Evolutionary conservation across 64 coral and sea anemone species (phyloP).

Genomic region (Montipora capricornis): DNA sequence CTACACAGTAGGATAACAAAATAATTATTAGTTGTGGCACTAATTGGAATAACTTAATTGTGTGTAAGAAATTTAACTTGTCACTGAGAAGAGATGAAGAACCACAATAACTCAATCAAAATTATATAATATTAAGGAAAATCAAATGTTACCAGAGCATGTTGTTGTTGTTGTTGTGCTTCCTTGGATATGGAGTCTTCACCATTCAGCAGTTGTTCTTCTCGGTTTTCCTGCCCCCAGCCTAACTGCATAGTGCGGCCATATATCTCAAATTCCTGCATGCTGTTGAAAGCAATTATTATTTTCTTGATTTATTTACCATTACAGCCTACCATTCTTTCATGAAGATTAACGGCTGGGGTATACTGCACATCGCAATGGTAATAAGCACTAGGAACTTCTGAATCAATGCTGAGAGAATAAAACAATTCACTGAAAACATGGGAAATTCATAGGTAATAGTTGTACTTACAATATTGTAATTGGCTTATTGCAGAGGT

Average conservation of each 20-base stretch:
- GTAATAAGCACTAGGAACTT: no score
- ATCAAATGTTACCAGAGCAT: neutral
- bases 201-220: neutral
- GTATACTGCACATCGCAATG: no score
- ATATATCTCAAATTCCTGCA: slow-evolving; percentile 77
- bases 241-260: slow-evolving; percentile 63
- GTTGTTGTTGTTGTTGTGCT: neutral
- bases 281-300: slow-evolving; percentile 20
- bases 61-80: neutral
- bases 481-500: no score
- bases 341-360: no score
- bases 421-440: no score
- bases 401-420: no score
- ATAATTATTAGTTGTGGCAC: no score
- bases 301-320: no score
- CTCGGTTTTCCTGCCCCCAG: slow-evolving; percentile 59
- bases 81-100: neutral
- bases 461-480: no score
- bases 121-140: neutral
- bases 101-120: neutral
- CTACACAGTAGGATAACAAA: neutral
- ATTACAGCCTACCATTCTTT: no score
- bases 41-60: neutral
- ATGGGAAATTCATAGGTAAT: no score
- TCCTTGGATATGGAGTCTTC: neutral